Base-by-base conservation (phyloP, 1,140 invertebrate species). In the Drosophila obscura region DNA sequence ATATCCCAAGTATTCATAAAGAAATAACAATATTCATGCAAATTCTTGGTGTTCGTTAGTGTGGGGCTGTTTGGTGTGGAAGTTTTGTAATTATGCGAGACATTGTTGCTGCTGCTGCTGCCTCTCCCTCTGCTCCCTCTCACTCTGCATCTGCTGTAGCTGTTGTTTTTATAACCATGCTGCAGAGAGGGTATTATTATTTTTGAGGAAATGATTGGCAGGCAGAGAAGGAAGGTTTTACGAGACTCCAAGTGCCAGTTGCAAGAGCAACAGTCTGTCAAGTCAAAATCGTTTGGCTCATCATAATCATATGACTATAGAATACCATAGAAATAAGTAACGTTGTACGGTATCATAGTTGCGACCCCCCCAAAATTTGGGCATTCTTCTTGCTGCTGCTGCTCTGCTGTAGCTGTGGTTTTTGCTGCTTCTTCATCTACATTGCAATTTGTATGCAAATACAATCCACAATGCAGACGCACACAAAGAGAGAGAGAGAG, bases 371-470 rank as follows among this genome's bases (percentile, higher is more conserved):
- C 3, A 11, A 39, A 39, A 11, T 9, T 11, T 39, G 0, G 35
- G 3, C 52, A 39, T 74, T 55, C 50, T 58, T 41, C 31, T 43
- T 75, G 59, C 8, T 55, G 73, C 15, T 66, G 63, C 13, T 66
- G 62, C 24, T 73, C 31, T 52, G 15, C n/a, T 31, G 44, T 48
- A 26, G 56, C 43, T 60, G 51, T 41, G 69, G 73, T 46, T 57
- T 46, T 44, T 64, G 53, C 65, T 74, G 52, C 82, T 88, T 83
- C 83, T 83, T 83, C 83, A 63, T 79, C 79, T 73, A 65, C 73
- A 88, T 83, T 88, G 83, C 83, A 88, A 88, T 88, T 88, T 88
- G 83, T 88, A 88, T 88, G 84, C 76, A 88, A 87, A 87, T 82
- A 81, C 69, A 87, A 87, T 87, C 82, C 71, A 66, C 82, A 84